Evolutionary conservation across 2,113 vertebrate genomes (phyloP), one percentile per base, ranked within the genome.

Genomic region (Megaptera novaeangliae): DNA sequence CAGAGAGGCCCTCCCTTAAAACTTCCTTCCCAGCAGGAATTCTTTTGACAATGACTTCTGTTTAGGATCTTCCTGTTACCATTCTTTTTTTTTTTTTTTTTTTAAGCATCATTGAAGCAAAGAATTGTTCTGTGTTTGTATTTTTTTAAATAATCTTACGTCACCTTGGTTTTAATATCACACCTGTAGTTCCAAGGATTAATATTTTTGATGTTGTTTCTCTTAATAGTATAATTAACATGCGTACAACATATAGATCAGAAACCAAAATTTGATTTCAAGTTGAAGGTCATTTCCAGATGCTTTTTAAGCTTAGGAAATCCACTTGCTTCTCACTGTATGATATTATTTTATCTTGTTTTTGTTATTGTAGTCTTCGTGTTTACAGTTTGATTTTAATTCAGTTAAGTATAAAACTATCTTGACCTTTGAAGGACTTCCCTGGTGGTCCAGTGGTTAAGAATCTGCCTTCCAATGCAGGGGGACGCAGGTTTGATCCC

Each of bases 11-110:
- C 93, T 96, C 88, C 96, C 88, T 81, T 59, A 75, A 96, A 96
- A 96, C 97, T 98, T 98, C 98, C 98, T 98, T 98, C 98, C 98
- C 77, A 72, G 97, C 97, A 98, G 98, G 98, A 98, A 97, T 98
- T 97, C 97, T 98, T 87, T 88, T 91, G 92, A 95, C 97, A 98
- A 96, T 98, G 95, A 93, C 94, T 98, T 97, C 82, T 97, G 95
- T 94, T 98, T 96, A 89, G 96, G 77, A 80, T 96, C 96, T 94
- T 98, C 98, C 98, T 98, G 98, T 96, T 49, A 39, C 96, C 77
- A 14, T 82, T 97, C 61, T 0, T 86, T 88, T 25, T 25, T 77
- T 25, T 61, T 90, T 81, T 82, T 82, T 74, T 46, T 95, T 91
- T 90, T 52, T 49, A 85, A 63, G 57, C 39, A 81, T 57, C 63